Evolutionary conservation across 2,113 vertebrate species (phyloP), one percentile per base, ranked within the genome.

Genomic region (Myiopsitta monachus): DNA sequence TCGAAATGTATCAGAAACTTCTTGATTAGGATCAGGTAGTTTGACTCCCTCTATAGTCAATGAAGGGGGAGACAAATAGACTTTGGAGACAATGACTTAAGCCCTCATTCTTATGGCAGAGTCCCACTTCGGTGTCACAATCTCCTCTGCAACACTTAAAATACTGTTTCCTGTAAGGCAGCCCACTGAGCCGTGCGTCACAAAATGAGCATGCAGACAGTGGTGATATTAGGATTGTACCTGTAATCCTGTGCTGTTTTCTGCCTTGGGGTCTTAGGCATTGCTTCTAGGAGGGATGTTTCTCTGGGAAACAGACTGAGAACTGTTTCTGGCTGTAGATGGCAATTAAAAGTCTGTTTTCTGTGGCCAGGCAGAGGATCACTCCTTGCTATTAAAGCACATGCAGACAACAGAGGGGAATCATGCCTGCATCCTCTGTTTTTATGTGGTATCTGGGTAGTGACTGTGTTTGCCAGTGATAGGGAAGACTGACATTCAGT

Each of bases 181-280:
- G 28, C 52, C 47, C 7, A 10, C 21, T 18, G 43, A 74, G 54
- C 33, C 30, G 36, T 8, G 33, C 11, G 52, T 55, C 38, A 67
- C 47, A 72, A 63, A 33, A 33, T 14, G 12, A 68, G 31, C 55
- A 21, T 27, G 27, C 14, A 78, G 52, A 39, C 14, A 22, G 28
- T 17, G 18, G 11, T 33, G 26, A 19, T 46, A 8, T 8, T 18
- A 62, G 22, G 8, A 14, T 77, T 0, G 0, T 61, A n/a, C 24
- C 43, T 55, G 13, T 47, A 41, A 39, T 39, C 27, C 22, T 63
- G 30, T 59, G n/a, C 27, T 80, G 13, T 18, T 59, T 80, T 43
- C 63, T 77, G 44, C n/a, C 28, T 39, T 61, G 27, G 8, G 10
- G 24, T 47, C 49, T 69, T 74, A 43, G 27, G 21, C 1, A 2